phyloP scores from a whole-genome alignment of 2,113 vertebrate species.

The Stigmatopora nigra region DNA sequence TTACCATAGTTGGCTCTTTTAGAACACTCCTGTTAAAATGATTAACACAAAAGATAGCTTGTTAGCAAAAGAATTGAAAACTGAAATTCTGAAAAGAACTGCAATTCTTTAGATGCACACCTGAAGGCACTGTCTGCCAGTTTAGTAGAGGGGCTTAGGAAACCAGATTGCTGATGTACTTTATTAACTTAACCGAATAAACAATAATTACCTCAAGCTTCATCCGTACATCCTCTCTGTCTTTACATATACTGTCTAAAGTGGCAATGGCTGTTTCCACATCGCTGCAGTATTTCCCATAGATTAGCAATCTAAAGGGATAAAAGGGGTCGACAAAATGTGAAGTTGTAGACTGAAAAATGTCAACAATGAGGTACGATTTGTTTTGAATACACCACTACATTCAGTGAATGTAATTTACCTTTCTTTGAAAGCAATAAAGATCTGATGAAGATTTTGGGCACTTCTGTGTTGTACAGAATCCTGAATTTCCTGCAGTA shows the following conservation, averaged over 20 bases:
- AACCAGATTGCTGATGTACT: neutral
- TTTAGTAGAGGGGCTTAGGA: conserved; percentile 2
- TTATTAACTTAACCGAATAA: neutral
- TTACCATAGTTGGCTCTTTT: conserved; percentile 97
- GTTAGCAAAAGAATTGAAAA: neutral
- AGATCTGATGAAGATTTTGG: conserved; percentile 89
- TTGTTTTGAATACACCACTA: neutral
- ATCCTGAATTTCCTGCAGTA: conserved; percentile 85
- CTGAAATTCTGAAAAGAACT: neutral
- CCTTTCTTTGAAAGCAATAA: conserved; percentile 95
- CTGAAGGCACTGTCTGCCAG: conserved; percentile 41
- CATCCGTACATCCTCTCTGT: conserved; percentile 88
- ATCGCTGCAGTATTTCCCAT: conserved; percentile 94
- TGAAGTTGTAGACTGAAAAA: neutral
- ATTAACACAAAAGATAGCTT: neutral
- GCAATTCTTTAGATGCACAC: conserved; percentile 39
- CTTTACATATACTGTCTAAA: conserved; percentile 88
- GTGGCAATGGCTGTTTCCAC: conserved; percentile 86
- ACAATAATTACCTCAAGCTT: conserved; percentile 81
- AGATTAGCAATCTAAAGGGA: conserved; percentile 83
- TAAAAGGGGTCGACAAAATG: neutral
- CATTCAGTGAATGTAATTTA: conserved; percentile 38
- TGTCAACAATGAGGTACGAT: neutral
- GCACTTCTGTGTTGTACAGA: conserved; percentile 83
- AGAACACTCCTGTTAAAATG: conserved; percentile 80